Conservation (phyloP, 2,888 invertebrate genomes). For the Beris chalybata region DNA sequence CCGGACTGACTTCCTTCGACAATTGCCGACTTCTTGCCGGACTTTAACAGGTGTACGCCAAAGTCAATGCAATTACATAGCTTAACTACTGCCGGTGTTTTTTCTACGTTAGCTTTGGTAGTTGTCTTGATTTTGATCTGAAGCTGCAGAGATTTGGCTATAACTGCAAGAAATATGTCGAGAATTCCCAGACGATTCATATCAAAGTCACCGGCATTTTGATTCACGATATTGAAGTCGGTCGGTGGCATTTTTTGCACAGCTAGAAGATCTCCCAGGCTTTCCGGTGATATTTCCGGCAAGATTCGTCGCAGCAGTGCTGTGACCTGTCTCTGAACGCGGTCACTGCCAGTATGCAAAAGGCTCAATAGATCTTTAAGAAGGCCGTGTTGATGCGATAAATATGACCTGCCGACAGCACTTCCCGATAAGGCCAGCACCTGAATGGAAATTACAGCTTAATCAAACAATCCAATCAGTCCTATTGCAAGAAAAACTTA, state of each 20-base stretch:
- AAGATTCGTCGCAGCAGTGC: conserved; percentile 83
- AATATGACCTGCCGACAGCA: conserved; percentile 83
- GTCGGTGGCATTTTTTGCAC: conserved; percentile 71
- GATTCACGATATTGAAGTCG: conserved; percentile 74
- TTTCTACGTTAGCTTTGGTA: conserved; percentile 60
- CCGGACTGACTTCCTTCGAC: neutral
- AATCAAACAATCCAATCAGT: conserved; percentile 53
- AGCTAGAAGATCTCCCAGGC: conserved; percentile 75
- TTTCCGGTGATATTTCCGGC: conserved; percentile 85
- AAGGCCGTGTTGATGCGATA: conserved; percentile 86
- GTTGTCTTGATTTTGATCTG: conserved; percentile 73
- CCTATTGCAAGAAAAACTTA: conserved; percentile 42
- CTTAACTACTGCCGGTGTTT: conserved; percentile 56
- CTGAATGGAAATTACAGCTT: conserved; percentile 10
- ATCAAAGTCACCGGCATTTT: conserved; percentile 52
- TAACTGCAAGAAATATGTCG: conserved; percentile 86
- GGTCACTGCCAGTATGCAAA: conserved; percentile 90
- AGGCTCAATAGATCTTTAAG: conserved; percentile 82
- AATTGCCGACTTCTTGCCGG: conserved; percentile 22
- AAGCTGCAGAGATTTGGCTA: conserved; percentile 87
- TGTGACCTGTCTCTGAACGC: conserved; percentile 92
- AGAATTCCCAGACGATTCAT: conserved; percentile 73
- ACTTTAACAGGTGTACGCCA: conserved; percentile 50
- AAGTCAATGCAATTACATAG: conserved; percentile 54
- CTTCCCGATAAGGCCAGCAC: conserved; percentile 86